Evolutionary conservation across 2,797 vertebrate genomes (phyloP).

Genomic region (Rhynchotus rufescens): DNA sequence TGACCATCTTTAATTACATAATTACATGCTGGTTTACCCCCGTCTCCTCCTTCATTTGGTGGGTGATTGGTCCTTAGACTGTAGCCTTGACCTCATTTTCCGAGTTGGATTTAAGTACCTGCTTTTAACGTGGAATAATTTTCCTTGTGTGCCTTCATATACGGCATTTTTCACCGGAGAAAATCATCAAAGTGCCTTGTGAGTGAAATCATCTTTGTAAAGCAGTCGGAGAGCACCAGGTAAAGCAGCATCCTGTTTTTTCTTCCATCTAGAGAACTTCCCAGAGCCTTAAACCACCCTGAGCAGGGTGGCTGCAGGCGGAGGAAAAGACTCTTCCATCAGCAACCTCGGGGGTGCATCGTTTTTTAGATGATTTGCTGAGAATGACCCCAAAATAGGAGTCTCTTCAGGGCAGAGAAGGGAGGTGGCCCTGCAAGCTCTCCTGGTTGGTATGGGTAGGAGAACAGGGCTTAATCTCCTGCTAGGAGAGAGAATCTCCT

Average conservation of each 20-base stretch:
- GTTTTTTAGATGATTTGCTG: neutral
- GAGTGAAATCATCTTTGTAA: neutral
- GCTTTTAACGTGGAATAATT: neutral
- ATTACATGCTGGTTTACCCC: rapidly evolving
- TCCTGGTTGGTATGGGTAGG: neutral
- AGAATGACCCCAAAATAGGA: neutral
- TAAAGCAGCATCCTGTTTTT: neutral
- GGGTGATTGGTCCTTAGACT: neutral
- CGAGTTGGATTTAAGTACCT: neutral
- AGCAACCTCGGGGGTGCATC: neutral
- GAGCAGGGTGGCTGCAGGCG: neutral
- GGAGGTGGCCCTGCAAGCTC: neutral
- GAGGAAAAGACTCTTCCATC: neutral
- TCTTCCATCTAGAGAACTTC: neutral
- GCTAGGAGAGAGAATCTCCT: neutral
- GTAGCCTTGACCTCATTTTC: neutral
- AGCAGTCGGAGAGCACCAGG: neutral
- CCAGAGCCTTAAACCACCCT: neutral
- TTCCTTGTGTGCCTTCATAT: neutral
- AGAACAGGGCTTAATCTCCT: neutral
- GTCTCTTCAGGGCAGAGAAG: neutral
- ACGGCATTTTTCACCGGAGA: neutral
- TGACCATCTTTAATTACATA: neutral
- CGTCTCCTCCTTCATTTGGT: neutral
- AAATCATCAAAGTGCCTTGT: rapidly evolving